Evolutionary conservation across 2,113 vertebrate genomes (phyloP), one percentile per base, ranked within the genome.

Genomic region (Chlamydotis undulata): DNA sequence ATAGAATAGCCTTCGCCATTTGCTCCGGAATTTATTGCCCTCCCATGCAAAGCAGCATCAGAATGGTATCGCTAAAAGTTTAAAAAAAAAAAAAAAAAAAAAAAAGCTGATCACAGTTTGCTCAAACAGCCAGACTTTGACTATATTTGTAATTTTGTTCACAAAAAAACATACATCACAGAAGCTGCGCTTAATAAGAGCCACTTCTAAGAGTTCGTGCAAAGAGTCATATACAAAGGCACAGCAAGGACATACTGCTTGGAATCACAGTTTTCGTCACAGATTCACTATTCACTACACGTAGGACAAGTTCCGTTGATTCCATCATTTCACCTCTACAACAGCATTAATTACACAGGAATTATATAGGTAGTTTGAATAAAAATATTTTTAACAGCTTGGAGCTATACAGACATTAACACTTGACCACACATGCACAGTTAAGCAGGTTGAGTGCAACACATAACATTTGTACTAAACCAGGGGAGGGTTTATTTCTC

Each of bases 361-460:
- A 98, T 97, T 97, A 97, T 95, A 98, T 98, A 98, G 98, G 98
- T 98, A 98, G 98, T 98, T 98, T 97, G 98, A 98, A 99, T 98
- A 98, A 98, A 98, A 98, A 98, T 99, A 97, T 98, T 97, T 98
- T 98, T 98, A 98, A 99, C 98, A 98, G 98, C 98, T 99, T 98
- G 98, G 97, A 98, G 98, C 98, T 99, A 99, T 98, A 98, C 98
- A 98, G 98, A 99, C 98, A 99, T 97, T 97, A 98, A 99, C 99
- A 99, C 98, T 98, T 98, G 97, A 99, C 98, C 98, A 97, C 98
- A 98, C 98, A 99, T 98, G 98, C 98, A 99, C 98, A 98, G 98
- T 98, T 98, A 98, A 98, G 98, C 97, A 98, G 97, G 97, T 98
- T 96, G 96, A 99, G 98, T 98, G 98, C 98, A 98, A 98, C 98